Base-by-base conservation (phyloP, 2,797 vertebrate species). In the Lagorchestes hirsutus region DNA sequence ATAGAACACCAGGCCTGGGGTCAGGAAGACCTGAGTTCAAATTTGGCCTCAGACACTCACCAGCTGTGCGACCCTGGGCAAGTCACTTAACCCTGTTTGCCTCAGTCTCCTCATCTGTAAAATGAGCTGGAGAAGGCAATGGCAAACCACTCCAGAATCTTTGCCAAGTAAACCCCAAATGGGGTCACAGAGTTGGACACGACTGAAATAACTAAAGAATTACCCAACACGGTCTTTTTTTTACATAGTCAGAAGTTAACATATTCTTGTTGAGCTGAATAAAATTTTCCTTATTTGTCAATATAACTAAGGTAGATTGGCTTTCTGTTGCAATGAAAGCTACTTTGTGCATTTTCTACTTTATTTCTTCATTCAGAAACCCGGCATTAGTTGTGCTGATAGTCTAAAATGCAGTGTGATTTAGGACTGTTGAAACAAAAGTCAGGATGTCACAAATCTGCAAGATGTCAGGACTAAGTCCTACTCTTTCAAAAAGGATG, bases 391-490 rank as follows among this genome's bases (percentile, higher is more conserved):
- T 82, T 94, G 22, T 93, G 54, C 55, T 95, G 92, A 34, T 29
- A 31, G 58, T 94, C 91, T 96, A 92, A 92, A 96, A 94, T 31
- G 94, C 74, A 93, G 50, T 96, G 40, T 96, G 96, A 96, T 96
- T 98, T 97, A 97, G 92, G 87, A 93, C 55, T 93, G 27, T 82
- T 97, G 95, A 97, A 96, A 93, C 67, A 96, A 96, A 97, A 95
- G 90, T 97, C 96, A 96, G 94, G 93, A 55, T 95, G 94, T 97
- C 93, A 95, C 97, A 95, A 97, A 97, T 96, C 96, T 96, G 90
- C 93, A 97, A 96, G 59, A 97, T 97, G 91, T 97, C 97, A 95
- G 52, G 93, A 74, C 90, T 95, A 96, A 96, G 95, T 95, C 91
- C 94, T 96, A 24, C 54, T 59, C 52, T 96, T 96, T 96, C 92